A percentile compares a stretch with the other conserved stretches of the same genome.
Evolutionary conservation across 2,888 invertebrate genomes (phyloP).

Genomic region (Epistrophe grossulariae): DNA sequence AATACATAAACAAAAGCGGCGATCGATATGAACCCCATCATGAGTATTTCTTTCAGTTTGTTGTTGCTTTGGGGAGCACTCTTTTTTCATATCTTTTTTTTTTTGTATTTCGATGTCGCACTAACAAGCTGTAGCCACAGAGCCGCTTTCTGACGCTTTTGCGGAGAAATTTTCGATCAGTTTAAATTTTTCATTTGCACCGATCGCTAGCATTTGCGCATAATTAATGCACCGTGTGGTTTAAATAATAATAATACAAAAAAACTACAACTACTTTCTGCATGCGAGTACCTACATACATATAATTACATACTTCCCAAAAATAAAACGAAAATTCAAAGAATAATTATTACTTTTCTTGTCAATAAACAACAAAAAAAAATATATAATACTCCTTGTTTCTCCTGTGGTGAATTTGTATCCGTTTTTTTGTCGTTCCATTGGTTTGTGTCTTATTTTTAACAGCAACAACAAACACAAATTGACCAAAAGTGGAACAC

Average conservation of each 20-base stretch:
- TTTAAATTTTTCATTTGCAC: constrained; percentile 83
- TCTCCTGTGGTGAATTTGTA: constrained; percentile 19
- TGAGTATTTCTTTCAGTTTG: constrained; percentile 44
- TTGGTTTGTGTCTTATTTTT: constrained; percentile 10
- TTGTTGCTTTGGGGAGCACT: constrained; percentile 40
- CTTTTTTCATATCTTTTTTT: constrained; percentile 25
- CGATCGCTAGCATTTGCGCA: constrained; percentile 80
- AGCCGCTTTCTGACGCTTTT: constrained; percentile 74
- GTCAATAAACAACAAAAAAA: neutral
- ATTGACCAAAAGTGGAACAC: constrained; percentile 63
- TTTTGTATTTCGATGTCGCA: constrained; percentile 25
- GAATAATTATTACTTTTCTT: constrained; percentile 1
- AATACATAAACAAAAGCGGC: constrained; percentile 40
- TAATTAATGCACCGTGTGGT: constrained; percentile 72
- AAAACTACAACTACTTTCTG: constrained; percentile 10
- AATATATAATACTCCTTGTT: neutral
- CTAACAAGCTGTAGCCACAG: constrained; percentile 23
- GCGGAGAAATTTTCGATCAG: constrained; percentile 84
- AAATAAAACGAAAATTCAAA: constrained; percentile 14
- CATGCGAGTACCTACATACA: neutral
- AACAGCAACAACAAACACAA: constrained; percentile 10
- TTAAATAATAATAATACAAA: constrained; percentile 32
- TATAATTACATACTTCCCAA: neutral
- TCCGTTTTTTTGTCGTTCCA: constrained; percentile 23
- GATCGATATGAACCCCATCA: constrained; percentile 29